These are phyloP conservation scores for Listronotus bonariensis DNA, from an alignment of 1,140 invertebrate species.

Conservation along the genomic window DNA sequence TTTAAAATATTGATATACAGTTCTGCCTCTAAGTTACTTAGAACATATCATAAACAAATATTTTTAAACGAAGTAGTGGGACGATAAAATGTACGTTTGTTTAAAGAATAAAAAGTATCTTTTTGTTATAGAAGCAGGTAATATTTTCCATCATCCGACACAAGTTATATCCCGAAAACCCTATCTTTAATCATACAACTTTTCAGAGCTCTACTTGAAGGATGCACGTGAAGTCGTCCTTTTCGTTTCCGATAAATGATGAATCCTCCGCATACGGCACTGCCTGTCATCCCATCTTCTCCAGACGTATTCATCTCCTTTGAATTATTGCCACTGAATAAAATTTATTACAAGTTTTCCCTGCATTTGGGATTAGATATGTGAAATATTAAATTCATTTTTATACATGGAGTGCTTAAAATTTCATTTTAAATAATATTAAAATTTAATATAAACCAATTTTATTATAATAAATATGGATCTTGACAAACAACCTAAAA, in stretches of 20 bases:
- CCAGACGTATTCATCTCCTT: conserved; percentile 50
- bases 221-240: conserved; percentile 29
- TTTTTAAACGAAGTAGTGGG: too few relatives aligned
- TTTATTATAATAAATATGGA: too few relatives aligned
- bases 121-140: not conserved
- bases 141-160: too few relatives aligned
- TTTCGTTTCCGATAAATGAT: conserved; percentile 50
- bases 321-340: conserved; percentile 53
- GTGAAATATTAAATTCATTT: conserved; percentile 52
- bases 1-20: too few relatives aligned
- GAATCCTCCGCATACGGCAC: conserved; percentile 42
- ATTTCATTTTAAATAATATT: not conserved
- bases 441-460: not conserved
- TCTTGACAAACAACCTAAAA: too few relatives aligned
- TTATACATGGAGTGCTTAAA: conserved; percentile 5
- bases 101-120: not conserved
- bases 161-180: not conserved
- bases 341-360: conserved; percentile 53
- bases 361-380: conserved; percentile 50
- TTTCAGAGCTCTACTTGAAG: conserved; percentile 9
- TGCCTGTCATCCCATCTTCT: conserved; percentile 49
- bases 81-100: too few relatives aligned
- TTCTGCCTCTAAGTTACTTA: too few relatives aligned
- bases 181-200: conserved; percentile 31
- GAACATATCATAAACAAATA: too few relatives aligned